Evolutionary conservation across 2,888 invertebrate genomes (phyloP).

Genomic region (Lithophane semibrunnea): DNA sequence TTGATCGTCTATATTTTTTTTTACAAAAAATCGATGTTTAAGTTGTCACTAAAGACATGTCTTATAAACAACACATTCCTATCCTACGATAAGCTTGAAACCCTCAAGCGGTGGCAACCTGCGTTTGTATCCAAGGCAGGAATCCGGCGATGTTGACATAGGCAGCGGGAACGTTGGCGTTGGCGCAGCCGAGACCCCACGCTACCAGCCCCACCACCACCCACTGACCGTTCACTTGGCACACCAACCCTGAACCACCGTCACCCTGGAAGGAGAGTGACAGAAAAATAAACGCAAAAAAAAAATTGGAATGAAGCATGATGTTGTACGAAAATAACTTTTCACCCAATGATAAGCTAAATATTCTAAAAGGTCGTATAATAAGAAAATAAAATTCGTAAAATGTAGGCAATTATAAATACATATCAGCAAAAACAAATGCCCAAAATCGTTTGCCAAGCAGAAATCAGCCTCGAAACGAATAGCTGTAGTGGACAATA

Average conservation of each 20-base stretch:
- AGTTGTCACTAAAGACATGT: constrained; percentile 14
- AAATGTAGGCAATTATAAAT: no score
- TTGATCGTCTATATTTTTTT: constrained; percentile 9
- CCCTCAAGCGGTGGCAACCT: constrained; percentile 79
- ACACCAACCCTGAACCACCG: constrained; percentile 93
- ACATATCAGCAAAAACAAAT: no score
- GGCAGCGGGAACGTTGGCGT: constrained; percentile 93
- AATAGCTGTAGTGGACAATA: neutral
- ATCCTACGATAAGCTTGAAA: neutral
- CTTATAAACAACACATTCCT: constrained; percentile 32
- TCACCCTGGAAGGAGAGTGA: constrained; percentile 91
- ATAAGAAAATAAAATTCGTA: neutral
- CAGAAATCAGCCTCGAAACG: neutral
- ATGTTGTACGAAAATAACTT: neutral
- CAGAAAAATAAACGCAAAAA: neutral
- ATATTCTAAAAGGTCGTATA: neutral
- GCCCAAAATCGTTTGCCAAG: neutral
- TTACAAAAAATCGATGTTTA: constrained; percentile 37
- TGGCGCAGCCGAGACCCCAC: constrained; percentile 94
- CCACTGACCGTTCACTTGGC: constrained; percentile 90
- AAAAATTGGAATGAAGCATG: neutral
- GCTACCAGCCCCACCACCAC: constrained; percentile 92
- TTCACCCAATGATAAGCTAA: neutral
- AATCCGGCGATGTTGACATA: constrained; percentile 94
- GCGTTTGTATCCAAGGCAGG: constrained; percentile 92